Base-by-base conservation (phyloP, 2,888 invertebrate species). In the Patella caerulea region DNA sequence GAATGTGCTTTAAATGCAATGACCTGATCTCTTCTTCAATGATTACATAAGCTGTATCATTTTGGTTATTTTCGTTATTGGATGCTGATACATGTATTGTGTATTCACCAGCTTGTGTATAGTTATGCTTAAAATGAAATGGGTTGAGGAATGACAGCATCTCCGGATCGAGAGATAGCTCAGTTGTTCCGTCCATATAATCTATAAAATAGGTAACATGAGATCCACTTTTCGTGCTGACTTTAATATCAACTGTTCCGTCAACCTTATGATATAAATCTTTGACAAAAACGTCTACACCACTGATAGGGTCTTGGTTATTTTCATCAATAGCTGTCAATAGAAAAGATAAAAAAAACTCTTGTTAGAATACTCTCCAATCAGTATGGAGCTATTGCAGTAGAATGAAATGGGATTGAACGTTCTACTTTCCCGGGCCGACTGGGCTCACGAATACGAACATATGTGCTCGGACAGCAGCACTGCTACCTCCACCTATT, bases 171-270 rank as follows among this genome's bases (percentile, higher is more conserved):
- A 14, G 29, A n/a, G 70, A 52, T 2, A 15, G 75, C 5, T 73
- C 65, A 1, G 72, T 72, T 17, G n/a, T 56, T 1, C 83, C 86
- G 78, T 87, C 86, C 19, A 84, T 86, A 75, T 77, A 86, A 12
- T 79, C 55, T 17, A 85, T 72, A 15, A 34, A 71, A 72, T 81
- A 86, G 19, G 78, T 74, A 29, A 85, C 83, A 76, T 87, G 85
- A 5, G 86, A 87, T 1, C 86, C 86, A 55, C 83, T 78, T 15
- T 69, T 75, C 71, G 85, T 69, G 19, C 74, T 45, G 4, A 86
- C 73, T 2, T 78, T 76, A n/a, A 83, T 76, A 12, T 71, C 73
- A 54, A 81, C 81, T 19, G 74, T 54, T 69, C 82, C 79, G 24
- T 74, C 80, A n/a, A 79, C 78, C 65, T 76, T 65, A 69, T 80